phyloP scores from a whole-genome alignment of 2,797 vertebrate species.

The Pagetopsis macropterus region DNA sequence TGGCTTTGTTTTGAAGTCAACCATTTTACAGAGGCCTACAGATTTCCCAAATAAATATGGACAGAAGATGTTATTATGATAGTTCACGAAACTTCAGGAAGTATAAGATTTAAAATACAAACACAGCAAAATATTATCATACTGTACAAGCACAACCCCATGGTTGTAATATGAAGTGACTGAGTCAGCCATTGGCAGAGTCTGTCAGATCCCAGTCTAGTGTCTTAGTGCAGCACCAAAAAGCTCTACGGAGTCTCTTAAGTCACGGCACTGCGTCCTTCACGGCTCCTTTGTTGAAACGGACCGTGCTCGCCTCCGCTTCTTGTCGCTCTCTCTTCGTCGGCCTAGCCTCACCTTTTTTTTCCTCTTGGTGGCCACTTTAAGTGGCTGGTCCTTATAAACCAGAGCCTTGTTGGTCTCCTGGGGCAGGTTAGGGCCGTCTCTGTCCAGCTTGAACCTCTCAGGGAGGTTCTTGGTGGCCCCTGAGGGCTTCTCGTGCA shows the following conservation, averaged over 20 bases:
- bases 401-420: constrained; percentile 94
- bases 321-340: constrained; percentile 91
- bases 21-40: constrained; percentile 44
- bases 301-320: constrained; percentile 87
- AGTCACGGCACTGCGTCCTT: constrained; percentile 43
- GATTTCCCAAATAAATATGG: constrained; percentile 74
- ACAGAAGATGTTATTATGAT: constrained; percentile 44
- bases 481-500: constrained; percentile 87
- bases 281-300: constrained; percentile 26
- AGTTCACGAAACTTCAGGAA: constrained; percentile 41
- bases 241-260: constrained; percentile 33
- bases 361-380: constrained; percentile 90
- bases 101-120: constrained; percentile 51
- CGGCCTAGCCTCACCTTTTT: constrained; percentile 90
- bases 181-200: constrained; percentile 35
- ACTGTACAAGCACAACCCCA: constrained; percentile 55
- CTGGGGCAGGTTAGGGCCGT: constrained; percentile 87
- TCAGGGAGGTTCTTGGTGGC: constrained; percentile 90
- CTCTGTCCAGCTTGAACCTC: constrained; percentile 83
- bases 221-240: constrained; percentile 65
- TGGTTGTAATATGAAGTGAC: constrained; percentile 45
- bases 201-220: constrained; percentile 56
- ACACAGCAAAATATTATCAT: constrained; percentile 58
- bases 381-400: constrained; percentile 90
- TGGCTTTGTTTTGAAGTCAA: constrained; percentile 41